phyloP scores from a whole-genome alignment of 2,888 invertebrate genomes.

The Limnephilus marmoratus region DNA sequence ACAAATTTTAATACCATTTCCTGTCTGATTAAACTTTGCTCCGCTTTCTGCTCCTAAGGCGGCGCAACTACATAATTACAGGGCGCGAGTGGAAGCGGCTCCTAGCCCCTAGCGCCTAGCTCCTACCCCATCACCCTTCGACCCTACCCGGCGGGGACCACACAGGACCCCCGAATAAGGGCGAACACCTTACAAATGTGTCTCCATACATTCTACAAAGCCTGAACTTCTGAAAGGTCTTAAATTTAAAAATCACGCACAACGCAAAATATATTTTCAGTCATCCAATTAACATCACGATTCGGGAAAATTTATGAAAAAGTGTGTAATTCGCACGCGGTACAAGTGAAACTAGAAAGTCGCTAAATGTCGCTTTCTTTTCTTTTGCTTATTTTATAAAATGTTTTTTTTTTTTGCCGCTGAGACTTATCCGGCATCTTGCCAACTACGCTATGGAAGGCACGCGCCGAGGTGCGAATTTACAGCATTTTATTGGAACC shows the following conservation, averaged over 20 bases:
- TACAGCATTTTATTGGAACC: no score
- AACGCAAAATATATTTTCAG: background rate
- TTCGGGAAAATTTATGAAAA: no score
- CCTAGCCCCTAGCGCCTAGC: background rate
- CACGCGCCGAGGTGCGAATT: no score
- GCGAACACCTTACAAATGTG: background rate
- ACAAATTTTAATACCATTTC: conserved; percentile 66
- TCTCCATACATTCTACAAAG: background rate
- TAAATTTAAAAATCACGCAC: background rate
- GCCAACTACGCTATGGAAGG: no score
- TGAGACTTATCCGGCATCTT: no score
- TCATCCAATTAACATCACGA: background rate
- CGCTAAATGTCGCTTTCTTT: no score
- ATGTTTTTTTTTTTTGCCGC: no score
- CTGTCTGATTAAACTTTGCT: conserved; percentile 66
- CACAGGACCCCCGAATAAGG: background rate
- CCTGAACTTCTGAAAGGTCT: background rate
- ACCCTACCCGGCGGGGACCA: background rate
- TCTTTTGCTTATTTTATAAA: no score
- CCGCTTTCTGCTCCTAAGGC: conserved; percentile 60
- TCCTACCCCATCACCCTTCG: background rate
- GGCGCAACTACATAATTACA: conserved; percentile 64
- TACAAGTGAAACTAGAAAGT: no score
- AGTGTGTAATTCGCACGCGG: no score
- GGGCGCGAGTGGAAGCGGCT: conserved; percentile 50